Conservation (phyloP, 2,888 invertebrate species). For the Dynastes grantii region DNA sequence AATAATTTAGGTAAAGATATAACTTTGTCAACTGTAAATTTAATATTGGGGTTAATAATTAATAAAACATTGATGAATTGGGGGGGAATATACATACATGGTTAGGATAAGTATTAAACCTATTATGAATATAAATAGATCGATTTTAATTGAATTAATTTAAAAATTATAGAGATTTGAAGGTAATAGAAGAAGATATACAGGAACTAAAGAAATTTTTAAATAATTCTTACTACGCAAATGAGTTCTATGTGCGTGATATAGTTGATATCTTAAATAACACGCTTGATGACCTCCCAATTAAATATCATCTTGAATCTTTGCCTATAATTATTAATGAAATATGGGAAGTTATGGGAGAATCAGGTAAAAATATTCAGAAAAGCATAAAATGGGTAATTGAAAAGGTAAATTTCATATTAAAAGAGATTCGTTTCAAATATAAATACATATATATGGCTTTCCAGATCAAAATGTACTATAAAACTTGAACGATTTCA, state of each 20-base stretch:
- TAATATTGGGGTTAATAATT: slow-evolving; percentile 3
- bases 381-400: slow-evolving; percentile 84
- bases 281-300: slow-evolving; percentile 84
- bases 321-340: slow-evolving; percentile 87
- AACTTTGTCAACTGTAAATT: neutral
- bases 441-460: too few species aligned
- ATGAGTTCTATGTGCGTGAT: slow-evolving; percentile 89
- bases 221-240: slow-evolving; percentile 84
- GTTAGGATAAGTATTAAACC: too few species aligned
- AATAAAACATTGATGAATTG: slow-evolving; percentile 7
- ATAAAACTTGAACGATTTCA: slow-evolving; percentile 81
- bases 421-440: neutral
- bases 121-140: too few species aligned
- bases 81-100: neutral
- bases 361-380: slow-evolving; percentile 85
- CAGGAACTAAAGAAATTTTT: slow-evolving; percentile 80
- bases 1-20: slow-evolving; percentile 3
- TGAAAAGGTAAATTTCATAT: slow-evolving; percentile 73
- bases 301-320: slow-evolving; percentile 84
- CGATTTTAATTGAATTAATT: neutral
- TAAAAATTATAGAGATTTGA: slow-evolving; percentile 73
- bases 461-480: slow-evolving; percentile 77
- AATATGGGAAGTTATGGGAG: slow-evolving; percentile 90
- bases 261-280: slow-evolving; percentile 80
- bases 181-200: slow-evolving; percentile 82